phyloP scores from a whole-genome alignment of 2,888 invertebrate species.

The Conchocele bisecta region DNA sequence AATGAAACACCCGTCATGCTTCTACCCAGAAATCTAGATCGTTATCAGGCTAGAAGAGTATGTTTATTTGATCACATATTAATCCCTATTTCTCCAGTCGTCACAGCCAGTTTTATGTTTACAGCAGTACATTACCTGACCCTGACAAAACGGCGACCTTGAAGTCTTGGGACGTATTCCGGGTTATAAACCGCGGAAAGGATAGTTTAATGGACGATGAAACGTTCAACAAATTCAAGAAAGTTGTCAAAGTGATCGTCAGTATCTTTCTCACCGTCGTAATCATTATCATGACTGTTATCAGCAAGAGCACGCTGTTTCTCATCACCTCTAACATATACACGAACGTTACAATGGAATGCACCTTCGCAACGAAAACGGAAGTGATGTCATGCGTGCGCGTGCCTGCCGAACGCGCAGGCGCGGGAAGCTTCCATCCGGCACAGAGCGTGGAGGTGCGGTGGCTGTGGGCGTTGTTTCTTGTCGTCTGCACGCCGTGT shows the following conservation, averaged over 20 bases:
- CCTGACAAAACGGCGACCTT: constrained; percentile 59
- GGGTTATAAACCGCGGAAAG: constrained; percentile 59
- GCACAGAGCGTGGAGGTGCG: constrained; percentile 72
- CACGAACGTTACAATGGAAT: constrained; percentile 69
- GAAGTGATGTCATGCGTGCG: constrained; percentile 65
- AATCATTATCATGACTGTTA: constrained; percentile 92
- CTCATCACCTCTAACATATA: constrained; percentile 74
- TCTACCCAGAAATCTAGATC: too few relatives aligned
- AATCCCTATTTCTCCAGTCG: too few relatives aligned
- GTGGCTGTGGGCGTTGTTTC: constrained; percentile 82
- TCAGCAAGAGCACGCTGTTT: constrained; percentile 92
- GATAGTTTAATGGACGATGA: constrained; percentile 62
- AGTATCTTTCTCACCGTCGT: constrained; percentile 93
- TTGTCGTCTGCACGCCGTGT: constrained; percentile 81
- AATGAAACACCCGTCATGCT: too few relatives aligned
- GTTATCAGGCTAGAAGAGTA: too few relatives aligned
- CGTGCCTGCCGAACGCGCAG: constrained; percentile 62
- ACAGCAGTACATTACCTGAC: constrained; percentile 35
- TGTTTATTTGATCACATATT: too few relatives aligned
- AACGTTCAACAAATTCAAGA: constrained; percentile 61
- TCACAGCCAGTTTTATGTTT: constrained; percentile 2
- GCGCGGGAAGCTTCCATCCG: constrained; percentile 57
- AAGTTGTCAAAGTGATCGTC: constrained; percentile 86
- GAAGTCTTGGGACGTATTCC: constrained; percentile 73
- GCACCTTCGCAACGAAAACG: constrained; percentile 51